These are phyloP conservation scores for Pseudeuparius sepicola DNA, from an alignment of 2,888 invertebrate genomes.

Conservation along the genomic window DNA sequence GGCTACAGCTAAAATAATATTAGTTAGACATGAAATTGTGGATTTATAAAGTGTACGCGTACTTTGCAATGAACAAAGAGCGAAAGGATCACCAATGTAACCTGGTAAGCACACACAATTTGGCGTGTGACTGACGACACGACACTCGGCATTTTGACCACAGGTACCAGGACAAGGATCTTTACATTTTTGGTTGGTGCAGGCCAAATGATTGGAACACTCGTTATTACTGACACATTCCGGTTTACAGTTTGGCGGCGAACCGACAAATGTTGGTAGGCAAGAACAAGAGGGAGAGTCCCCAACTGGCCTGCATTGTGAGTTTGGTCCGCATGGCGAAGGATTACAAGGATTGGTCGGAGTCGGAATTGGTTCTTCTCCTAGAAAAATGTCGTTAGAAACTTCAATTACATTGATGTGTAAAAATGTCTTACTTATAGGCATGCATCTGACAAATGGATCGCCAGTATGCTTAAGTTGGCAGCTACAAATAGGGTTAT, in stretches of 20 bases:
- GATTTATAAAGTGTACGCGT: no score
- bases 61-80: no score
- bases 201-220: constrained; percentile 59
- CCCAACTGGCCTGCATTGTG: constrained; percentile 43
- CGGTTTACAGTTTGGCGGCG: constrained; percentile 62
- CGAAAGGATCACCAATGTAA: constrained; percentile 54
- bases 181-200: constrained; percentile 63
- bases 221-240: constrained; percentile 66
- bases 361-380: constrained; percentile 22
- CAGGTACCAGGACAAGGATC: constrained; percentile 69
- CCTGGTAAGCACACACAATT: constrained; percentile 53
- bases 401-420: background rate
- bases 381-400: constrained; percentile 14
- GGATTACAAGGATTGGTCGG: constrained; percentile 53
- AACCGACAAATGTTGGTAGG: constrained; percentile 49
- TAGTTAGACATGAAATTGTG: constrained; percentile 1
- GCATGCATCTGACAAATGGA: constrained; percentile 57
- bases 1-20: constrained; percentile 25
- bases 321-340: constrained; percentile 62
- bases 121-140: constrained; percentile 61
- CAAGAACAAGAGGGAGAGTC: constrained; percentile 53
- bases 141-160: constrained; percentile 61
- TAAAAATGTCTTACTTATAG: constrained; percentile 35
- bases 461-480: constrained; percentile 46
- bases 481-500: constrained; percentile 50